These are phyloP conservation scores for Zoroaster sp. DNA, from an alignment of 53 echinoderm and acorn worm species.

Conservation along the genomic window DNA sequence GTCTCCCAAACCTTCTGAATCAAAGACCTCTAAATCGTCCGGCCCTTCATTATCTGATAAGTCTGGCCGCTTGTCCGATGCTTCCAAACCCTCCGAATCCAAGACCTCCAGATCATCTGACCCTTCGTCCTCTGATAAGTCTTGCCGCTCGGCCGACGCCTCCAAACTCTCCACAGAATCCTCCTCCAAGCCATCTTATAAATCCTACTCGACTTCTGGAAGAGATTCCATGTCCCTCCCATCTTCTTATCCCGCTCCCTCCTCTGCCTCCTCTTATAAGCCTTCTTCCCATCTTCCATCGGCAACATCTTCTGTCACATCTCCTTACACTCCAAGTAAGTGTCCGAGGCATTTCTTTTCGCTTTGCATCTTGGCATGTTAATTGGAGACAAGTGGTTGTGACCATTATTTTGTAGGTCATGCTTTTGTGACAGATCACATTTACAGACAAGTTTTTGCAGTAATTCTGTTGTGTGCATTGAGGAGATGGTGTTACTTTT, in stretches of 20 bases:
- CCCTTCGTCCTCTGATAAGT: background rate
- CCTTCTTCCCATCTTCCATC: constrained; percentile 31
- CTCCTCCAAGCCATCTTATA: constrained; percentile 22
- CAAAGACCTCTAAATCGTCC: background rate
- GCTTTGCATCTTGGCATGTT: constrained; percentile 44
- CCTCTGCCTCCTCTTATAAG: constrained; percentile 14
- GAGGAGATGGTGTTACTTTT: no score
- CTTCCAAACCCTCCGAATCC: background rate
- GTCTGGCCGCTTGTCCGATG: background rate
- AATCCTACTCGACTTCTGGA: constrained; percentile 2
- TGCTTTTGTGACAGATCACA: no score
- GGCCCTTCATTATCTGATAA: background rate
- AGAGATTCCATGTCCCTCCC: background rate
- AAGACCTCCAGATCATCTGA: background rate
- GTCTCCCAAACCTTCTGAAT: background rate
- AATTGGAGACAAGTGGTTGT: background rate
- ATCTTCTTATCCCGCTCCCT: constrained; percentile 1
- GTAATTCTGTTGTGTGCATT: no score
- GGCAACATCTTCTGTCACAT: background rate
- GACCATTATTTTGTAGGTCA: no score
- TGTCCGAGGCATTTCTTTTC: background rate
- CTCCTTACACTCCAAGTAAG: constrained; percentile 47
- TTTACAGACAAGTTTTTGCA: no score
- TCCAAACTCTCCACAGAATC: constrained; percentile 49
- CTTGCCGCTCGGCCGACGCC: background rate